Evolutionary conservation across 2,797 vertebrate species (phyloP), one percentile per base, ranked within the genome.

Genomic region (Ficedula albicollis): DNA sequence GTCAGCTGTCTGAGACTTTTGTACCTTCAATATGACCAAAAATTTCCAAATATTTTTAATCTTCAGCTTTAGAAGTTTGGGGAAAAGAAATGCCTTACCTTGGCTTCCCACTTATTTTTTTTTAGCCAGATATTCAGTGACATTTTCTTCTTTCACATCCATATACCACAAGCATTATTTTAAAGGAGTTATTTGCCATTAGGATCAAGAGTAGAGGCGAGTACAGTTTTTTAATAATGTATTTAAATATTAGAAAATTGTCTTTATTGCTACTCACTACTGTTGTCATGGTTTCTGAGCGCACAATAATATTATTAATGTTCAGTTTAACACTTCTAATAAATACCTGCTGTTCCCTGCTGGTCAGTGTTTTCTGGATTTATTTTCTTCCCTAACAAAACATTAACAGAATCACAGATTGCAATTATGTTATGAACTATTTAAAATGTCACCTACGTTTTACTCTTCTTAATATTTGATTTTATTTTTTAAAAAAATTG

Each of bases 251-350:
- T 36, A 73, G 39, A 83, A 88, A 80, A 44, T 62, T 39, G 55
- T 90, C 34, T 85, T 83, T 68, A 69, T 51, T 74, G 51, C 69
- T 72, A 60, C 51, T 85, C 55, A 75, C 62, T 83, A 20, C 10
- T 49, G 81, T 94, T 92, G 62, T 59, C 43, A 73, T 91, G 87
- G 94, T 89, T 96, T 95, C 94, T 19, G 48, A 93, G 74, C 27
- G 87, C 43, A 81, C 25, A 75, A n/a, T 0, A 2, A 39, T 46
- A 66, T 87, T 90, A 75, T 46, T 91, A 72, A 80, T 46, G 16
- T 70, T 95, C 51, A 27, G 19, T 75, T 95, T 78, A 94, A 73
- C 49, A 73, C 39, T 87, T 83, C 39, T 89, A 75, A 91, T 67
- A 49, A 84, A 51, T 52, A 89, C 81, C 78, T 89, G 58, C 78